These are phyloP conservation scores for Phalera bucephala DNA, from an alignment of 2,888 invertebrate genomes.

Conservation along the genomic window DNA sequence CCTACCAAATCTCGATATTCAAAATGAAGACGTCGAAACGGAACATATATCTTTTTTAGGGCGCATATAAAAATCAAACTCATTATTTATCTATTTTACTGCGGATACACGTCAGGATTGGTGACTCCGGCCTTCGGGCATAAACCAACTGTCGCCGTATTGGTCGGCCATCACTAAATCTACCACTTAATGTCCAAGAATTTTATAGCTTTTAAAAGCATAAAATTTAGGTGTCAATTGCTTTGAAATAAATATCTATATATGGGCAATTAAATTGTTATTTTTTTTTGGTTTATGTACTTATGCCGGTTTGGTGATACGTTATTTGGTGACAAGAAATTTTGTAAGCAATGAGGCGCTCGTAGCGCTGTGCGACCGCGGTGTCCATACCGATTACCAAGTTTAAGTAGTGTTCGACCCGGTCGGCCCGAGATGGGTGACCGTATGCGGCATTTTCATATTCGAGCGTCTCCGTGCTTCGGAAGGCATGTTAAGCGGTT, in stretches of 20 bases:
- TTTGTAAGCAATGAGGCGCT: no score
- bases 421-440: no score
- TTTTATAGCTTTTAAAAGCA: conserved; percentile 52
- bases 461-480: no score
- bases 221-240: conserved; percentile 78
- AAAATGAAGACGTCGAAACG: conserved; percentile 1
- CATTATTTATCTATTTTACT: conserved; percentile 73
- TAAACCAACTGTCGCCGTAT: conserved; percentile 64
- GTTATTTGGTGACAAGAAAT: not conserved
- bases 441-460: no score
- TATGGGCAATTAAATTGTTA: conserved; percentile 34
- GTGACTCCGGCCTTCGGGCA: conserved; percentile 54
- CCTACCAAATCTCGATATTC: not conserved
- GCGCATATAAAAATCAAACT: conserved; percentile 31
- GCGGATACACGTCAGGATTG: conserved; percentile 60
- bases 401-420: no score
- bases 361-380: no score
- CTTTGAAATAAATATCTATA: conserved; percentile 38
- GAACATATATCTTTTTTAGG: conserved; percentile 23
- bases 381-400: no score
- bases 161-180: conserved; percentile 65
- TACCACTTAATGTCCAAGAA: conserved; percentile 52
- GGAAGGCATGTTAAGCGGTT: no score
- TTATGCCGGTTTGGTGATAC: no score
- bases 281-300: conserved; percentile 20